These are phyloP conservation scores for Buphagus erythrorhynchus DNA, from an alignment of 2,797 vertebrate genomes.

Conservation along the genomic window DNA sequence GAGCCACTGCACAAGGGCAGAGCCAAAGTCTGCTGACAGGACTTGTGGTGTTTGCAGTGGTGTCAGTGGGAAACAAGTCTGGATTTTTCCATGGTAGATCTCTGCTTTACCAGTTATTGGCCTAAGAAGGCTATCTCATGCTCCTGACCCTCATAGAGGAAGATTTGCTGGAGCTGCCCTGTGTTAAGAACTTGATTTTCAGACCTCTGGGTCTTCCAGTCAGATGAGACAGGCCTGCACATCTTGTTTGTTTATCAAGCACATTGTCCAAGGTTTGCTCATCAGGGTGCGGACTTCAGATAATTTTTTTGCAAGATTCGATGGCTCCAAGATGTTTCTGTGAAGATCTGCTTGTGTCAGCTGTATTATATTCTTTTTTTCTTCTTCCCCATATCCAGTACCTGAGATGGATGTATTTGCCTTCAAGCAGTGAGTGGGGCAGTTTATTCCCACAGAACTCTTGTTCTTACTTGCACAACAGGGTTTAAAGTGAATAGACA, in stretches of 20 bases:
- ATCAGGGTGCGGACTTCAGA: not conserved
- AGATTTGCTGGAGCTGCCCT: not conserved
- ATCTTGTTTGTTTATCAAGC: not conserved
- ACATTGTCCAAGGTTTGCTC: not conserved
- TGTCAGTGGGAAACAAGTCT: not conserved
- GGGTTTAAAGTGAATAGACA: not conserved
- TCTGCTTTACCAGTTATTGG: not conserved
- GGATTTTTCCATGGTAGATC: not conserved
- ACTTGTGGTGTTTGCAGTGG: not conserved
- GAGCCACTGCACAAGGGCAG: not conserved
- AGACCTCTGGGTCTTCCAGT: not conserved
- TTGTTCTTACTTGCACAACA: not conserved
- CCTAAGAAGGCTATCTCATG: not conserved
- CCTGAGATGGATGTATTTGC: not conserved
- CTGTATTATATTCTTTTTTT: not conserved
- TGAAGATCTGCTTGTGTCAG: slow-evolving; percentile 9
- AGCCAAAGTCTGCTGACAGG: not conserved
- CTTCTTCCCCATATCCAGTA: not conserved
- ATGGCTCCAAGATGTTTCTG: not conserved
- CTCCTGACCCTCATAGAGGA: not conserved
- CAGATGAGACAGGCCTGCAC: not conserved
- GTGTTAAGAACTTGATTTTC: not conserved
- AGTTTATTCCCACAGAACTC: not conserved
- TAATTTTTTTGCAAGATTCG: not conserved
- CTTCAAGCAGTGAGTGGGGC: not conserved